A percentile compares a stretch with the other conserved stretches of the same genome.
phyloP scores from a whole-genome alignment of 2,797 vertebrate genomes.

The Halcyon badia region DNA sequence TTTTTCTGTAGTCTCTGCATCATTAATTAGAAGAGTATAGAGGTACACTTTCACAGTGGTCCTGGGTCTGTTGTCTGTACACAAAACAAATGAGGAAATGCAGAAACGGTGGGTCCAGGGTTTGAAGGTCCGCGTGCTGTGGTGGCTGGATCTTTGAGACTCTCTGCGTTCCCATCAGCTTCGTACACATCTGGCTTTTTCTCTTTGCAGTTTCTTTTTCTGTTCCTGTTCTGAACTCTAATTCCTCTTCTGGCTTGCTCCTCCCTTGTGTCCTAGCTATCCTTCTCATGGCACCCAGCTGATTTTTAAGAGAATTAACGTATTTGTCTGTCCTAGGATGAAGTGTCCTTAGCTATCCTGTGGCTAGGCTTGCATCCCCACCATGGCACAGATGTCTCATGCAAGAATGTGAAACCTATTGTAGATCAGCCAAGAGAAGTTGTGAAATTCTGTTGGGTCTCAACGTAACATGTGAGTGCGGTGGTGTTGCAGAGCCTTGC shows the following conservation, averaged over 20 bases:
- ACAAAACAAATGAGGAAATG: background rate
- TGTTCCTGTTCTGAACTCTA: background rate
- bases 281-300: background rate
- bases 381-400: rapidly evolving
- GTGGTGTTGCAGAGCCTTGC: background rate
- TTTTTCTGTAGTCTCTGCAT: background rate
- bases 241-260: background rate
- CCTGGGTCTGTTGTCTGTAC: background rate
- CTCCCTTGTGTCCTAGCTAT: background rate
- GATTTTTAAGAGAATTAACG: background rate
- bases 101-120: background rate
- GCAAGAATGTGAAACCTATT: background rate
- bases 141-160: background rate
- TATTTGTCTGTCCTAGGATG: background rate
- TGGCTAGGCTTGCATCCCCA: background rate
- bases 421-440: background rate
- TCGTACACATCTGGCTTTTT: background rate
- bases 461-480: rapidly evolving
- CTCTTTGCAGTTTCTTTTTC: conserved; percentile 6
- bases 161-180: background rate
- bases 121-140: background rate
- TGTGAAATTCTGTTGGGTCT: rapidly evolving
- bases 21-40: background rate
- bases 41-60: background rate
- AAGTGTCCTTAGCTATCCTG: background rate